A percentile compares a stretch with the other conserved stretches of the same genome.
These are phyloP conservation scores for Psittacus erithacus DNA, from an alignment of 2,113 vertebrate species.

Conservation along the genomic window DNA sequence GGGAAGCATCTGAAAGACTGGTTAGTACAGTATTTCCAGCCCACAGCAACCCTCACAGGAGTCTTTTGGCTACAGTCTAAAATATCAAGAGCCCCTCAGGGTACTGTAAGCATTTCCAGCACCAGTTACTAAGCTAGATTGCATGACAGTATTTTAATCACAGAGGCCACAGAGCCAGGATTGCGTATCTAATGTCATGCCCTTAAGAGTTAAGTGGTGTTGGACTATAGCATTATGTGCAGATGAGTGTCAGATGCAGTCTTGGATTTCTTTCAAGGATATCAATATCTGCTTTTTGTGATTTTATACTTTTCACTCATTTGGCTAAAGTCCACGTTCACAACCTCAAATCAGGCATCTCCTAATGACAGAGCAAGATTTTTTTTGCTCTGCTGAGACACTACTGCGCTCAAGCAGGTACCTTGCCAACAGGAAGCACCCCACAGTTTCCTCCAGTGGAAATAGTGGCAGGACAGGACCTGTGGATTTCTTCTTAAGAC, in stretches of 20 bases:
- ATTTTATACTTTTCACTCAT: neutral
- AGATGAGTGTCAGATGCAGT: neutral
- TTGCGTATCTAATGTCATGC: neutral
- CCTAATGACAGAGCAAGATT: neutral
- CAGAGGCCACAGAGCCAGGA: neutral
- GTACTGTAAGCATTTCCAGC: neutral
- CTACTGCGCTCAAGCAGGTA: accelerated
- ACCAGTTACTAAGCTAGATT: neutral
- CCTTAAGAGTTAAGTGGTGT: neutral
- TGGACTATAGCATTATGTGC: neutral
- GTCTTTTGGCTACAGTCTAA: neutral
- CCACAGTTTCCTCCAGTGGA: neutral
- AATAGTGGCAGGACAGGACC: neutral
- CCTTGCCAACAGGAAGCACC: neutral
- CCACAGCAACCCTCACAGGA: neutral
- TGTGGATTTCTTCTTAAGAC: neutral
- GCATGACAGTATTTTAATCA: neutral
- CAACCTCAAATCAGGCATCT: neutral
- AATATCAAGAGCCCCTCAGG: neutral
- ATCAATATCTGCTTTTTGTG: neutral
- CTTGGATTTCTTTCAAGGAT: constrained; percentile 12
- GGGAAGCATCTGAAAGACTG: neutral
- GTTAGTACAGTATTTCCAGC: neutral
- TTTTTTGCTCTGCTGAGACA: neutral
- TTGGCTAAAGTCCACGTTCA: neutral